phyloP scores from a whole-genome alignment of 2,797 vertebrate genomes.

The Tachyglossus aculeatus region DNA sequence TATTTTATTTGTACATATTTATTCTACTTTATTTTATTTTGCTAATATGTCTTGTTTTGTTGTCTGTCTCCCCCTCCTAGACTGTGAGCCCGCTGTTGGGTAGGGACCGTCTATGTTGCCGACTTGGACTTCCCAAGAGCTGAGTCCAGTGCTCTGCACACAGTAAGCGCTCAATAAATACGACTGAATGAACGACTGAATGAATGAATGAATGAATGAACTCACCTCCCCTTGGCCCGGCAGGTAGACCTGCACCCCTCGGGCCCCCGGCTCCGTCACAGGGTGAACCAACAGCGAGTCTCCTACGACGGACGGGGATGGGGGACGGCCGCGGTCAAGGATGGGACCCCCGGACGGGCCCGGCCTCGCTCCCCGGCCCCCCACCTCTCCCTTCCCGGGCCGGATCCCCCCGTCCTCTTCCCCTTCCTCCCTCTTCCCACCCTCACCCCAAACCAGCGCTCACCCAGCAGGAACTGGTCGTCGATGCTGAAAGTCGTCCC shows the following conservation, averaged over 20 bases:
- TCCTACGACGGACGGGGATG: conserved; percentile 66
- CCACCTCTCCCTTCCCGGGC: not conserved
- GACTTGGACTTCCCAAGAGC: too few species aligned
- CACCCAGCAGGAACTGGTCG: conserved; percentile 74
- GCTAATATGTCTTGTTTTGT: too few species aligned
- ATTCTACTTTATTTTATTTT: too few species aligned
- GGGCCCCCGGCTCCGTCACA: conserved; percentile 85
- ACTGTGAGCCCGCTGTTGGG: too few species aligned
- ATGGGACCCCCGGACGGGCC: not conserved
- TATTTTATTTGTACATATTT: too few species aligned
- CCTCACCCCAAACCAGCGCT: conserved; percentile 20
- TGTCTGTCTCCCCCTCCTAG: too few species aligned
- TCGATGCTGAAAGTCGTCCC: conserved; percentile 67
- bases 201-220: too few species aligned
- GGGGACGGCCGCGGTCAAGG: not conserved
- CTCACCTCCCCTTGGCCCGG: conserved; percentile 87
- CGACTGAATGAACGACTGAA: too few species aligned
- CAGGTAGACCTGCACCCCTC: conserved; percentile 86
- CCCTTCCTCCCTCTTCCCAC: not conserved
- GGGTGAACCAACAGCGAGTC: conserved; percentile 87
- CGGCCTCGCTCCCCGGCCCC: not conserved
- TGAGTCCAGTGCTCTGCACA: too few species aligned
- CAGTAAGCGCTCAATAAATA: too few species aligned
- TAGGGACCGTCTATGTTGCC: too few species aligned
- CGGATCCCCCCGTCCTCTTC: not conserved